Conservation (phyloP, 2,888 invertebrate species). For the Sisyra nigra region DNA sequence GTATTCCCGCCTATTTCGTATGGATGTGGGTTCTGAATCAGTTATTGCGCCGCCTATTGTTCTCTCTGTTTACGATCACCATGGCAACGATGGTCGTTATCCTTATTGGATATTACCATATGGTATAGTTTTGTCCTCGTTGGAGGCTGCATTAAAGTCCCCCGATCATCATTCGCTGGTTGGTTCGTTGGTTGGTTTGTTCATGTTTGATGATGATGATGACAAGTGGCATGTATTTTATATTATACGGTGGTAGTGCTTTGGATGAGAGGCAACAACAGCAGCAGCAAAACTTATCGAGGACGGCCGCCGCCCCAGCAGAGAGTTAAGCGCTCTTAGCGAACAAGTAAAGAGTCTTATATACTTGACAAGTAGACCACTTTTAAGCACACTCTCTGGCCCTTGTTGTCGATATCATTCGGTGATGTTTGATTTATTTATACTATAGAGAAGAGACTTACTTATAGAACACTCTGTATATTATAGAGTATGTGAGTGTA, state of each 20-base stretch:
- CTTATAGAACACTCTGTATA: too few relatives aligned
- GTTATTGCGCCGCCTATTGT: too few relatives aligned
- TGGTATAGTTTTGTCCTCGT: too few relatives aligned
- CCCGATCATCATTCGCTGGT: neutral
- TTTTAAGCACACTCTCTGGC: slow-evolving; percentile 8
- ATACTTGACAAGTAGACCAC: slow-evolving; percentile 15
- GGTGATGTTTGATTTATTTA: slow-evolving; percentile 9
- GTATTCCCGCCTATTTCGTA: too few relatives aligned
- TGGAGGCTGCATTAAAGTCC: too few relatives aligned
- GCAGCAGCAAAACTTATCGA: neutral
- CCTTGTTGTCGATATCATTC: slow-evolving; percentile 5
- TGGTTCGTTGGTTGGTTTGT: slow-evolving; percentile 1
- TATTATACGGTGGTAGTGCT: slow-evolving; percentile 6
- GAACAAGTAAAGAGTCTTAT: slow-evolving; percentile 30
- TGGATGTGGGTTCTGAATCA: too few relatives aligned
- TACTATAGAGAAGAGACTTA: slow-evolving; percentile 4
- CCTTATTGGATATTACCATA: too few relatives aligned
- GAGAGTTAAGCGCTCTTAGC: slow-evolving; percentile 31
- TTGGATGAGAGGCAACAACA: too few relatives aligned
- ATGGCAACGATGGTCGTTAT: too few relatives aligned
- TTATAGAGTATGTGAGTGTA: too few relatives aligned
- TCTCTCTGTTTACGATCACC: too few relatives aligned
- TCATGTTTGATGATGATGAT: neutral
- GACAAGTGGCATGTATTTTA: slow-evolving; percentile 8
- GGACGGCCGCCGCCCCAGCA: neutral